Evolutionary conservation across 2,113 vertebrate species (phyloP), one percentile per base, ranked within the genome.

Genomic region (Aldabrachelys gigantea): DNA sequence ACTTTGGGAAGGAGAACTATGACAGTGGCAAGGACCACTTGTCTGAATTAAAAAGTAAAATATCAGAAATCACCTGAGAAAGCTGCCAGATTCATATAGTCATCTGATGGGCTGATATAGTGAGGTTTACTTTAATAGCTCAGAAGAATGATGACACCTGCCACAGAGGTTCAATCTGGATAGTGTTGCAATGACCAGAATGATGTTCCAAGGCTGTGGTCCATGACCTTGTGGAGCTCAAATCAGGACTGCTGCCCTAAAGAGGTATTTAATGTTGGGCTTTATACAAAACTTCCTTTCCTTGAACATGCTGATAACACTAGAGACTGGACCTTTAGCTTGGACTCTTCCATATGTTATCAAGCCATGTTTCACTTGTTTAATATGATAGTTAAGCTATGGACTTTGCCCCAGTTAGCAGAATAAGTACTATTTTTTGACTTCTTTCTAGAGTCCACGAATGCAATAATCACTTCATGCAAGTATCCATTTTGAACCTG

Each of bases 1-100:
- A 96, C 84, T 95, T 96, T 69, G 86, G 22, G 88, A 94, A 95
- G 80, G 94, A 96, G 92, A 91, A 95, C 89, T 85, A 56, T 22
- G 72, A 96, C 89, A 95, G 89, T 87, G 93, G 91, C 50, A 95
- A 97, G 59, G 95, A 95, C 82, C 81, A 75, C 83, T 80, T 90
- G 84, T 57, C 84, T 65, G 50, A n/a, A 47, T 84, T 94, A 87
- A 96, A 31, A 95, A 97, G 56, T 72, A 72, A n/a, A 93, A 75
- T 57, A 91, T 78, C 96, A 94, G 80, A 22, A 5, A n/a, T 19
- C 35, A 72, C 17, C 19, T 22, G n/a, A 21, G 17, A 72, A 72
- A 75, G 22, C 72, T 75, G 9, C 38, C 38, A 41, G 44, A 38
- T 41, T 41, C 38, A 65, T 65, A 75, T 44, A 25, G 21, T 75